Evolutionary conservation across 2,113 vertebrate species (phyloP).

Genomic region (Pogona vitticeps): DNA sequence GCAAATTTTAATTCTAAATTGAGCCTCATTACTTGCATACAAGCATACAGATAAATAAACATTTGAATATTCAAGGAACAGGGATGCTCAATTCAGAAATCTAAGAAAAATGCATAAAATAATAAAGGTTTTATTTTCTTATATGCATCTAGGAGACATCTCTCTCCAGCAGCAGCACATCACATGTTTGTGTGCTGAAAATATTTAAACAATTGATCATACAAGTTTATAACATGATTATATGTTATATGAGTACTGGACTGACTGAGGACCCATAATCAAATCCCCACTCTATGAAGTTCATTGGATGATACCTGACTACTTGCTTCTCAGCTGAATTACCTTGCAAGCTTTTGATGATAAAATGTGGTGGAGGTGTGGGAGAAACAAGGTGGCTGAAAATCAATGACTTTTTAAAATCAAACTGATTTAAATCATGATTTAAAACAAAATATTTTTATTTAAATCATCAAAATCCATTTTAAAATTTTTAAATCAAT

Average conservation of each 20-base stretch:
- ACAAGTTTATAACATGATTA: not conserved
- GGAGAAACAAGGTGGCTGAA: not conserved
- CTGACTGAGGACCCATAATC: not conserved
- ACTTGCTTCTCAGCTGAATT: not conserved
- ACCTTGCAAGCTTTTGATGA: not conserved
- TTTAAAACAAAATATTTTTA: no score
- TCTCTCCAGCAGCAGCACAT: not conserved
- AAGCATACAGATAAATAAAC: not conserved
- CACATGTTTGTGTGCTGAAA: not conserved
- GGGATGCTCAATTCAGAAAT: not conserved
- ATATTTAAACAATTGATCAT: not conserved
- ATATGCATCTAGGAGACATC: not conserved
- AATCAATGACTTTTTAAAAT: no score
- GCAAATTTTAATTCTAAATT: no score
- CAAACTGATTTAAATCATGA: no score
- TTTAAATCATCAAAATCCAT: no score
- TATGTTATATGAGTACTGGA: not conserved
- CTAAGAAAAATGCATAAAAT: no score
- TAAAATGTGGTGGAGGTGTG: not conserved
- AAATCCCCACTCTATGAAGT: not conserved
- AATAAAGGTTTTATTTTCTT: no score
- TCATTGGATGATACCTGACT: not conserved
- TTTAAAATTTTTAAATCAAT: no score
- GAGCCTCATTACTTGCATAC: no score
- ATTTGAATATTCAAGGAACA: not conserved